Base-by-base conservation (phyloP, 2,888 invertebrate species). In the Gandaritis pyraliata region DNA sequence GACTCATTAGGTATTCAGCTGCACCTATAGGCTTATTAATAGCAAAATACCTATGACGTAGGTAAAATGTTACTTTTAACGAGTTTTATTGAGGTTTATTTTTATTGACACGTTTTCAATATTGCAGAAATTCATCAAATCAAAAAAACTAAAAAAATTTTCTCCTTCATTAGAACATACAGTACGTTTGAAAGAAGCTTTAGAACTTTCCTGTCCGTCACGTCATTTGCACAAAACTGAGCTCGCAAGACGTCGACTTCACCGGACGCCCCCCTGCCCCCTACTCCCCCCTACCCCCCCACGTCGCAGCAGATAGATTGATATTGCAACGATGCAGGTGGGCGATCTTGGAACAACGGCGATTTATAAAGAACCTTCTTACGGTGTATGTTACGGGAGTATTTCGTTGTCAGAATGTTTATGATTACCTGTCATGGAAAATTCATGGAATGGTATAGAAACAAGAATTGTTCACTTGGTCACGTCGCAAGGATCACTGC, bases 221-320 rank as follows among this genome's bases (percentile, higher is more conserved):
- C 79, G 86, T 89, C 90, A 87, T 90, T 88, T 87, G 87, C 89
- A 88, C 88, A 83, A 90, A 89, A 89, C 88, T 87, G 88, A 89
- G 88, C 82, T 85, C 81, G 82, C 83, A 88, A 88, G 88, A 87
- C 79, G 78, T 74, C 76, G 85, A 81, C 82, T 81, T 77, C 78
- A 73, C 75, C 68, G 73, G 73, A 72, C 62, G n/a, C 46, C 58
- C 73, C 65, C 73, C 72, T 43, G 10, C 46, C 52, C 65, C 64
- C 70, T 59, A 61, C 69, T 61, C 69, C 45, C 23, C 43, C 5
- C 66, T 68, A 49, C 64, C 64, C 69, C 72, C 75, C 72, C 72
- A 70, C 70, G 69, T 68, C 75, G 77, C 77, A 77, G 74, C 80
- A 87, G 90, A 89, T 89, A 86, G 89, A 90, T 90, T 88, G 90